Conservation (phyloP, 2,797 vertebrate genomes). For the Pogonophryne albipinna region DNA sequence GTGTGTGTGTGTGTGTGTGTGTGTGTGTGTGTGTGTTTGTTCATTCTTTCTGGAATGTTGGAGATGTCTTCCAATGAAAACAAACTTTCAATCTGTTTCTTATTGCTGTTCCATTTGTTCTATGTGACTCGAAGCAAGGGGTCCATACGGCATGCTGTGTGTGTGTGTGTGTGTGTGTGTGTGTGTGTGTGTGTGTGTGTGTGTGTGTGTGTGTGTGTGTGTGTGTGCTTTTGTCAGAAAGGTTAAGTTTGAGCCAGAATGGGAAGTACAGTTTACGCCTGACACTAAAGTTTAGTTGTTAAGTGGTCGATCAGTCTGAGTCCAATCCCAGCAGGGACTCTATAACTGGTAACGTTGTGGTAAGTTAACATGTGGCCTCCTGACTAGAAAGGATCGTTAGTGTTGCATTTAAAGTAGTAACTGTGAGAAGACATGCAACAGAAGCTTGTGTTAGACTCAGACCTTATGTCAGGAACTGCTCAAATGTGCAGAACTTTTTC, state of each 20-base stretch:
- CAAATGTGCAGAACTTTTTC: no score
- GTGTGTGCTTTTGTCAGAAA: slow-evolving; percentile 22
- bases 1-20: slow-evolving; percentile 26
- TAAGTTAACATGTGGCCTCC: slow-evolving; percentile 9
- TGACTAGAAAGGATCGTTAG: neutral
- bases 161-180: slow-evolving; percentile 22
- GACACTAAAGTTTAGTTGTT: slow-evolving; percentile 13
- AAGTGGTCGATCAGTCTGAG: slow-evolving; percentile 28
- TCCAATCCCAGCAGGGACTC: slow-evolving; percentile 11
- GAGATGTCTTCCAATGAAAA: slow-evolving; percentile 68
- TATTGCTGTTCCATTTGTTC: slow-evolving; percentile 70
- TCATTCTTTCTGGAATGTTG: slow-evolving; percentile 60
- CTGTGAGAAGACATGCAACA: no score
- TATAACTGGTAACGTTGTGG: neutral
- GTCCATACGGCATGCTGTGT: slow-evolving; percentile 63
- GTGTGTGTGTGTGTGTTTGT: slow-evolving; percentile 22
- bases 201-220: slow-evolving; percentile 12
- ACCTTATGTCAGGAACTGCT: no score
- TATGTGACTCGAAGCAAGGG: slow-evolving; percentile 61
- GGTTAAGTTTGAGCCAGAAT: slow-evolving; percentile 50
- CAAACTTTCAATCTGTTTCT: slow-evolving; percentile 74
- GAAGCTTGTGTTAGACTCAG: no score
- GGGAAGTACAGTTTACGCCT: slow-evolving; percentile 18
- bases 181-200: neutral
- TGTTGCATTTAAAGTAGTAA: slow-evolving; percentile 19